Percentiles rank a stretch among this genome's conserved stretches.
Conservation (phyloP, 2,797 vertebrate species). For the Falco novaeseelandiae region DNA sequence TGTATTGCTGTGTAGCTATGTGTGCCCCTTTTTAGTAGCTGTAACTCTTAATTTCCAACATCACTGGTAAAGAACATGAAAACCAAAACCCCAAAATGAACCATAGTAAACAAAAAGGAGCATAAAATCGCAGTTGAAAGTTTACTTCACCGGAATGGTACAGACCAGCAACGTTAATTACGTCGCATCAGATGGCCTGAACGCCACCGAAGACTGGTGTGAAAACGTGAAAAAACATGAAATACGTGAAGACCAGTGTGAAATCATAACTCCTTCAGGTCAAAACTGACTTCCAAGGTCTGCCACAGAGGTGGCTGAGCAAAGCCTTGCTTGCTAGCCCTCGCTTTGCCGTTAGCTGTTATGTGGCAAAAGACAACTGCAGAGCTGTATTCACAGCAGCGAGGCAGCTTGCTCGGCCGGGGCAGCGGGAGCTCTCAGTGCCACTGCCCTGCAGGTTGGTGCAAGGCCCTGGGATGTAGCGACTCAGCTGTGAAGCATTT, state of each 20-base stretch:
- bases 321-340: not conserved
- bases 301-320: not conserved
- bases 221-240: no score
- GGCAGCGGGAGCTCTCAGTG: not conserved
- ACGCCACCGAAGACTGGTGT: not conserved
- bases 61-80: constrained; percentile 5
- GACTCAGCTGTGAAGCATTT: not conserved
- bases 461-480: not conserved
- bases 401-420: not conserved
- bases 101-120: not conserved
- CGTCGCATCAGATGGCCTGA: not conserved
- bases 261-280: not conserved
- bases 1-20: constrained; percentile 52
- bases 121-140: constrained; percentile 3
- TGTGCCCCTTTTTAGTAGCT: constrained; percentile 55
- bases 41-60: constrained; percentile 25
- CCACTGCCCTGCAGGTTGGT: rapidly evolving
- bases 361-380: not conserved
- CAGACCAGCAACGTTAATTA: not conserved
- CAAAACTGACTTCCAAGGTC: not conserved
- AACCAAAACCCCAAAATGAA: not conserved
- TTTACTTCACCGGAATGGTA: not conserved
- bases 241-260: not conserved
- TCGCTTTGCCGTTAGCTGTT: not conserved
- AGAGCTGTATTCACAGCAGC: not conserved